Base-by-base conservation (phyloP, 2,888 invertebrate species). In the Zaprionus bogoriensis region DNA sequence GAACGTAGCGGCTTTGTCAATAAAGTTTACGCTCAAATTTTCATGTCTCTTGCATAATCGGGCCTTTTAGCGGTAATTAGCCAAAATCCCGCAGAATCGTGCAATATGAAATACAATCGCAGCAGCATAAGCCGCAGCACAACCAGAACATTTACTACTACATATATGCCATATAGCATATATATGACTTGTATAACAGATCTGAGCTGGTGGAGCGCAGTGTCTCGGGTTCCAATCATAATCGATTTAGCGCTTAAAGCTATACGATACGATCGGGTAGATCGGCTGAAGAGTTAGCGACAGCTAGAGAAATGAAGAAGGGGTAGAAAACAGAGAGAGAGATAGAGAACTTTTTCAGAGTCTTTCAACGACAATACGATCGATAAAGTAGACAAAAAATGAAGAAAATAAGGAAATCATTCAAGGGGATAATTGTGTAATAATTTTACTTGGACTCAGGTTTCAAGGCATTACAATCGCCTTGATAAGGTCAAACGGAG, bases 1-100 rank as follows among this genome's bases (percentile, higher is more conserved):
- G 27, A 51, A 52, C 6, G 32, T 45, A 51, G 38, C 59, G 23
- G 10, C 39, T 52, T 39, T 36, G 57, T 52, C 46, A 59, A 59
- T 6, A 36, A 23, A 25, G 20, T 44, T 63, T 19, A 25, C 20
- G 25, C 27, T 32, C 25, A 50, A 25, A 20, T 45, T 53, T 54
- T 61, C 12, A 19, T 25, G 52, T 4, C 6, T 25, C 28, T 64
- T 54, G 41, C 54, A 58, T 25, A 59, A 59, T 38, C 45, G n/a
- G 7, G 23, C 23, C 19, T 39, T 12, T 51, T 45, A 51, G 22
- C 28, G 38, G 23, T 48, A 48, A 44, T 50, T 44, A 44, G 30
- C 7, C 28, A 46, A 50, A 46, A 20, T 41, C 14, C 19, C 7
- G 20, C n/a, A 27, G 22, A 48, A 48, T 32, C 19, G 6, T 19